These are phyloP conservation scores for Macrostomum lignano DNA, from an alignment of 1,140 invertebrate species.

Conservation along the genomic window DNA sequence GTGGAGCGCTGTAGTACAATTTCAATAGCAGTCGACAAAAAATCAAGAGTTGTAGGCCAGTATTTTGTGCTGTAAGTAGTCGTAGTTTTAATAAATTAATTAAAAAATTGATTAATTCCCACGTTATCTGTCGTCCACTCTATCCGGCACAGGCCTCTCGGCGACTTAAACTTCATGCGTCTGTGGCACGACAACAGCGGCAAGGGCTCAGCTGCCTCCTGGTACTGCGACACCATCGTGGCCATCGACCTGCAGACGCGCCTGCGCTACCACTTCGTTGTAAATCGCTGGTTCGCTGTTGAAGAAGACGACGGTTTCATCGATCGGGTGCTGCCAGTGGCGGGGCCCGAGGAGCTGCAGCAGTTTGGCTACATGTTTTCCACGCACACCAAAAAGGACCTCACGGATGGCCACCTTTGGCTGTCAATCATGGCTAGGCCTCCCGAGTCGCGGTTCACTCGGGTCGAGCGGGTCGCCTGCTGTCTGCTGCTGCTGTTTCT, in stretches of 20 bases:
- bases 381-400: constrained; percentile 14
- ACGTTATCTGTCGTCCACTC: too few relatives aligned
- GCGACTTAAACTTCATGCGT: constrained; percentile 29
- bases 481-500: constrained; percentile 32
- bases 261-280: constrained; percentile 30
- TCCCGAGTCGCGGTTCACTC: constrained; percentile 30
- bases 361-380: constrained; percentile 3
- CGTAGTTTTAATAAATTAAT: too few relatives aligned
- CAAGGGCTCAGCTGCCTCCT: constrained; percentile 28
- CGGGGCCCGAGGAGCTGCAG: not conserved
- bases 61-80: too few relatives aligned
- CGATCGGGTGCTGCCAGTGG: constrained; percentile 1
- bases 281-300: constrained; percentile 32
- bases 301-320: constrained; percentile 35
- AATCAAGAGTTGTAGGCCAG: too few relatives aligned
- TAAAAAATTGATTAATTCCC: too few relatives aligned
- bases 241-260: constrained; percentile 32
- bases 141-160: constrained; percentile 32
- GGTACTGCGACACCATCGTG: constrained; percentile 31
- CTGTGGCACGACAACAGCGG: constrained; percentile 35
- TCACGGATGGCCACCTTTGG: constrained; percentile 34
- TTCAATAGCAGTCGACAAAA: too few relatives aligned
- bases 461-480: constrained; percentile 31
- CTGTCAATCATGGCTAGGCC: constrained; percentile 33
- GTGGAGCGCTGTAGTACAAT: too few relatives aligned